Evolutionary conservation across 2,113 vertebrate genomes (phyloP).

Genomic region (Lynx canadensis): DNA sequence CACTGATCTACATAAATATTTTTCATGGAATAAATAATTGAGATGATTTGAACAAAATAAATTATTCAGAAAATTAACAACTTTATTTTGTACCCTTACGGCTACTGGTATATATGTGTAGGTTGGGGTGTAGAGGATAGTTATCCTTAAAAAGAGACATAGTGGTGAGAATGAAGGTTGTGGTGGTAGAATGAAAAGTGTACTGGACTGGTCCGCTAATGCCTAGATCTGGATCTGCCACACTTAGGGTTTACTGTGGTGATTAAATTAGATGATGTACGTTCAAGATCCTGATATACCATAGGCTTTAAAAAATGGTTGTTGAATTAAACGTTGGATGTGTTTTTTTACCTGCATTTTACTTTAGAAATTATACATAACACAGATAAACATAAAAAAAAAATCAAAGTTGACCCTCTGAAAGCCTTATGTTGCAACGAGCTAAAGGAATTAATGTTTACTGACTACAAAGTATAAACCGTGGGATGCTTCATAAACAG

Average conservation of each 20-base stretch:
- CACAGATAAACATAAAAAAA: background rate
- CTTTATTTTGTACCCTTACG: background rate
- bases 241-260: background rate
- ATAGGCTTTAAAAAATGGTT: background rate
- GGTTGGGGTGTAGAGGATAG: background rate
- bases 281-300: background rate
- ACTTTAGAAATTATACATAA: slow-evolving; percentile 43
- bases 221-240: background rate
- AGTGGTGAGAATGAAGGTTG: background rate
- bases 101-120: background rate
- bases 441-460: background rate
- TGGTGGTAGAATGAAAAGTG: background rate
- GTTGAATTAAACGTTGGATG: background rate
- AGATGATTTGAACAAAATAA: background rate
- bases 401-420: background rate
- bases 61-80: slow-evolving; percentile 31
- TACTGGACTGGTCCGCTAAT: background rate
- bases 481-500: background rate
- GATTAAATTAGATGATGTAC: background rate
- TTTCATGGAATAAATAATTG: background rate
- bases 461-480: background rate
- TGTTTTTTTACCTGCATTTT: background rate
- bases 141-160: background rate
- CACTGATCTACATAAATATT: background rate
- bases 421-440: background rate